Conservation (phyloP, 92 coral and sea anemone genomes). For the Bergia sp. region DNA sequence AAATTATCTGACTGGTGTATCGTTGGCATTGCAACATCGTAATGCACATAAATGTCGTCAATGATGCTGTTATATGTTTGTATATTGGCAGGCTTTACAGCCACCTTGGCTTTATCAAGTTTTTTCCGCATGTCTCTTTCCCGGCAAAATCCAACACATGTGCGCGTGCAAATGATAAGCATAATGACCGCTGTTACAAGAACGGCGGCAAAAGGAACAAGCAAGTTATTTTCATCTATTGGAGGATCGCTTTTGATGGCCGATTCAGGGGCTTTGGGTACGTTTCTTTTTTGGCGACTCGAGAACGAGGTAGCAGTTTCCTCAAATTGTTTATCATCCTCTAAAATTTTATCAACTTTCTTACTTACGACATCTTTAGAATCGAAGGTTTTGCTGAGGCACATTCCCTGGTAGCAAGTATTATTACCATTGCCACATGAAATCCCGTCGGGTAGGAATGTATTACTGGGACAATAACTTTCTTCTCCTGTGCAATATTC, state of each 20-base stretch:
- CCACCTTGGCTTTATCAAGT: conserved; percentile 4
- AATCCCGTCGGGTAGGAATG: conserved; percentile 14
- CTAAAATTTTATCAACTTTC: not conserved
- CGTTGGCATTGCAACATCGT: not conserved
- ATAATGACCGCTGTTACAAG: not conserved
- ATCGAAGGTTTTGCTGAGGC: not conserved
- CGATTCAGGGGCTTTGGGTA: not conserved
- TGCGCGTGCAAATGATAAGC: conserved; percentile 30
- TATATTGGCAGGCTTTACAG: not conserved
- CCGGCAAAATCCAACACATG: not conserved
- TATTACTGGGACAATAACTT: conserved; percentile 44
- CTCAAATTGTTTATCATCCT: not conserved
- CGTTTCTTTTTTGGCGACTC: not conserved
- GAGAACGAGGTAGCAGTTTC: not conserved
- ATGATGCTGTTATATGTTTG: conserved; percentile 24
- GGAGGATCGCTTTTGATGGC: conserved; percentile 15
- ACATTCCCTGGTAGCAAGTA: conserved; percentile 13
- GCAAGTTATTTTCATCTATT: not conserved
- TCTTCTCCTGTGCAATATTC: conserved; percentile 56
- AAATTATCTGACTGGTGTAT: not conserved
- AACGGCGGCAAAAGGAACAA: conserved; percentile 1
- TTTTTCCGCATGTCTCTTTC: conserved; percentile 1
- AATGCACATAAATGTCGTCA: not conserved
- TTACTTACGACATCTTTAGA: not conserved
- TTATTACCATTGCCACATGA: conserved; percentile 1